Evolutionary conservation across 2,797 vertebrate species (phyloP).

Genomic region (Premnoplex brunnescens): DNA sequence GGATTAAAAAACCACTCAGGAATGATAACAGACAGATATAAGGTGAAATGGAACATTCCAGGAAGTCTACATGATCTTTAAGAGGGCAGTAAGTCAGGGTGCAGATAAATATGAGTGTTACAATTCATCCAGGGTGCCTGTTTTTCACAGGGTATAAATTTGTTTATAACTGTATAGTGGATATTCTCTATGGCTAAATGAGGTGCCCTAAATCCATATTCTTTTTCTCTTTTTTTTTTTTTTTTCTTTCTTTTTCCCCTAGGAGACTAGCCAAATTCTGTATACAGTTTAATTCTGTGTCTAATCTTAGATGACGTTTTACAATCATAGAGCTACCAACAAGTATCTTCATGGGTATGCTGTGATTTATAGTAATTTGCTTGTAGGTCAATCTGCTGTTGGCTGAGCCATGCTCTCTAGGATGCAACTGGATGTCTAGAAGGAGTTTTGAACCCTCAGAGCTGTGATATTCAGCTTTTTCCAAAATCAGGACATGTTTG

Average conservation of each 20-base stretch:
- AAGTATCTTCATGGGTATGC: background rate
- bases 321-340: background rate
- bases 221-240: background rate
- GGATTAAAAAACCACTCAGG: background rate
- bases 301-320: background rate
- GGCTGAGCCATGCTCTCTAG: background rate
- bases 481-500: background rate
- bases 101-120: background rate
- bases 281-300: background rate
- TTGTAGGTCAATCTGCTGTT: background rate
- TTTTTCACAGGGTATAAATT: background rate
- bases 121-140: background rate
- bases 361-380: background rate
- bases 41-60: background rate
- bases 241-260: background rate
- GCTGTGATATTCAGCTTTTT: background rate
- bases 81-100: accelerated
- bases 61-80: background rate
- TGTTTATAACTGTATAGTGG: background rate
- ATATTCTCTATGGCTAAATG: background rate
- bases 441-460: background rate
- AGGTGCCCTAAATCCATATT: background rate
- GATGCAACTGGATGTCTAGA: background rate
- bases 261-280: background rate
- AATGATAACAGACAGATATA: background rate